Conservation (phyloP, 1,140 invertebrate genomes). For the Yoshiicerus persimilis region DNA sequence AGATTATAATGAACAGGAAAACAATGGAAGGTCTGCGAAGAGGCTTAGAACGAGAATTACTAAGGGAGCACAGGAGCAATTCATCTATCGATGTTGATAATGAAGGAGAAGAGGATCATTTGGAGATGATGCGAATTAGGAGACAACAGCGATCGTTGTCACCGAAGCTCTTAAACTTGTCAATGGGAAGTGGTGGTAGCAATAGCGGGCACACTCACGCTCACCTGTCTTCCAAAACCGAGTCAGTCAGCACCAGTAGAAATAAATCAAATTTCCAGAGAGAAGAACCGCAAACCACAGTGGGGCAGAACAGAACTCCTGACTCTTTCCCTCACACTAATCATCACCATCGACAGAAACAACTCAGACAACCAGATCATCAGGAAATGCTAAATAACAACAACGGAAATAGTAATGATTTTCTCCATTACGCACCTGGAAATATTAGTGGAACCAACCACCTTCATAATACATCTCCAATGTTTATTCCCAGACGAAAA, state of each 20-base stretch:
- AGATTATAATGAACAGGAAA: conserved; percentile 33
- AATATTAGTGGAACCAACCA: neutral
- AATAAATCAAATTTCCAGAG: conserved; percentile 15
- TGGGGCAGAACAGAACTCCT: neutral
- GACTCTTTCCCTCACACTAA: neutral
- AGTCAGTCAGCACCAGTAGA: neutral
- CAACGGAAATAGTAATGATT: neutral
- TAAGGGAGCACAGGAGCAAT: neutral
- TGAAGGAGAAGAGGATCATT: conserved; percentile 17
- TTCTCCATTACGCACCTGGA: neutral
- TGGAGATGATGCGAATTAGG: conserved; percentile 23
- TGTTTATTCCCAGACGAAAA: conserved; percentile 32
- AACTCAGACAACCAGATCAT: neutral
- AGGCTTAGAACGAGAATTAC: conserved; percentile 10
- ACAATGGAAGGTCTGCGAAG: conserved; percentile 14
- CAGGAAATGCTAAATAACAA: neutral
- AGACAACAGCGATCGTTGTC: conserved; percentile 28
- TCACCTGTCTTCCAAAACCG: neutral
- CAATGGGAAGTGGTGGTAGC: conserved; percentile 26
- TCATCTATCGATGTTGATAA: neutral
- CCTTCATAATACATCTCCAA: neutral
- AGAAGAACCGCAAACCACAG: conserved; percentile 35
- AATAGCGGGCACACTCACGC: neutral
- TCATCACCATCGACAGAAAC: conserved; percentile 27
- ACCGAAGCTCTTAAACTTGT: conserved; percentile 43